These are phyloP conservation scores for Brenthis daphne DNA, from an alignment of 2,888 invertebrate species.

Conservation along the genomic window DNA sequence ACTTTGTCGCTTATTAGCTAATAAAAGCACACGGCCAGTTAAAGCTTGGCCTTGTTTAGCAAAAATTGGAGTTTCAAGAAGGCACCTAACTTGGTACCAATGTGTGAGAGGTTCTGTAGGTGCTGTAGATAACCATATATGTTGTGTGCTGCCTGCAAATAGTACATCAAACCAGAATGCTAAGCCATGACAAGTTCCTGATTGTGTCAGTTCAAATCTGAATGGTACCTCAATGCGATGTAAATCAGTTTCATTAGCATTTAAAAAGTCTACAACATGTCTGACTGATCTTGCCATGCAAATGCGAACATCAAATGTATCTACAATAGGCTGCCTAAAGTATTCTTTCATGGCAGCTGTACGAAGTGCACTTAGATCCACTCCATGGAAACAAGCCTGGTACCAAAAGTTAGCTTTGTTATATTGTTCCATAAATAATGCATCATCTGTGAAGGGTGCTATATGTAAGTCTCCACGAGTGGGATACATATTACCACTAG, in stretches of 20 bases:
- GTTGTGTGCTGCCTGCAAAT: constrained; percentile 94
- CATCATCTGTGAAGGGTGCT: constrained; percentile 98
- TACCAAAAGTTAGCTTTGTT: constrained; percentile 99
- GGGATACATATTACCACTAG: constrained; percentile 98
- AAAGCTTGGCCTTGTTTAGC: constrained; percentile 96
- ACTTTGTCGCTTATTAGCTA: constrained; percentile 98
- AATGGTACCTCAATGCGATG: constrained; percentile 98
- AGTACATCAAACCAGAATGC: constrained; percentile 99
- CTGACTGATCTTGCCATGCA: constrained; percentile 97
- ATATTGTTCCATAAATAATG: constrained; percentile 98
- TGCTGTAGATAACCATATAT: constrained; percentile 98
- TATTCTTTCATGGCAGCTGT: constrained; percentile 98
- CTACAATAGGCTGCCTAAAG: constrained; percentile 98
- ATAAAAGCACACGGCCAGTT: constrained; percentile 92
- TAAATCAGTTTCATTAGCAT: constrained; percentile 95
- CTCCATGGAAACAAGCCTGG: constrained; percentile 98
- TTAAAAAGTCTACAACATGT: constrained; percentile 96
- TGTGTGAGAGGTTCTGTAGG: constrained; percentile 99
- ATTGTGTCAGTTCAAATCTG: constrained; percentile 94
- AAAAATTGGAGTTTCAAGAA: constrained; percentile 95
- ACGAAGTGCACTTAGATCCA: constrained; percentile 95
- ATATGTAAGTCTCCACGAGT: constrained; percentile 97
- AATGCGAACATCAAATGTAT: constrained; percentile 98
- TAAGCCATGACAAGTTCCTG: constrained; percentile 97
- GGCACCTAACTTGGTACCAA: constrained; percentile 99